Percentiles rank a stretch among this genome's conserved stretches.
phyloP scores from a whole-genome alignment of 2,797 vertebrate species.

The Anableps anableps region DNA sequence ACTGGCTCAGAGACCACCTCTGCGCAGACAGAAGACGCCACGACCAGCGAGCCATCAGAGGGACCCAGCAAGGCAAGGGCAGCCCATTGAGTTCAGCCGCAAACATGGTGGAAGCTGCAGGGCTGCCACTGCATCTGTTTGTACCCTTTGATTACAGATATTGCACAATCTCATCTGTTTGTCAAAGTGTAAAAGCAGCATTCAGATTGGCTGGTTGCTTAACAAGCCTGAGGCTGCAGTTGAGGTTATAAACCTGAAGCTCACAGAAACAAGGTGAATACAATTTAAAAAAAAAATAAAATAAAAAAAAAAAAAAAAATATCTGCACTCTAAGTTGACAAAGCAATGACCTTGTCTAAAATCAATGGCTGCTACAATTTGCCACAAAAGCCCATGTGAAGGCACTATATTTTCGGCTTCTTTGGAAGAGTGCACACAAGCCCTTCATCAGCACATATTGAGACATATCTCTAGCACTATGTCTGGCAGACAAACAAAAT shows the following conservation, averaged over 20 bases:
- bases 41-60: slow-evolving; percentile 66
- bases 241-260: slow-evolving; percentile 14
- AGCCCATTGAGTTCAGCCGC: slow-evolving; percentile 56
- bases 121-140: background rate
- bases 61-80: slow-evolving; percentile 56
- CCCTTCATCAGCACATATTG: slow-evolving; percentile 56
- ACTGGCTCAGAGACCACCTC: slow-evolving; percentile 92
- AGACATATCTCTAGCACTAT: slow-evolving; percentile 68
- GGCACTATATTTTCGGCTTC: slow-evolving; percentile 44
- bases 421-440: slow-evolving; percentile 36
- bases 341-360: slow-evolving; percentile 42
- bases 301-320: background rate
- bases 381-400: slow-evolving; percentile 42
- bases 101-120: slow-evolving; percentile 31
- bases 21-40: slow-evolving; percentile 79
- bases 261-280: slow-evolving; percentile 17
- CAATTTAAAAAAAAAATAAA: slow-evolving; percentile 22
- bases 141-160: slow-evolving; percentile 37
- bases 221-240: slow-evolving; percentile 24
- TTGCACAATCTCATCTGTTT: slow-evolving; percentile 68
- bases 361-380: slow-evolving; percentile 30
- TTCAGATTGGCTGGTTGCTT: slow-evolving; percentile 37
- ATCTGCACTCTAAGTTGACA: slow-evolving; percentile 54
- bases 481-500: slow-evolving; percentile 55
- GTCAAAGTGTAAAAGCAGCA: slow-evolving; percentile 35